Base-by-base conservation (phyloP, 2,113 vertebrate species). In the Callopanchax toddi region DNA sequence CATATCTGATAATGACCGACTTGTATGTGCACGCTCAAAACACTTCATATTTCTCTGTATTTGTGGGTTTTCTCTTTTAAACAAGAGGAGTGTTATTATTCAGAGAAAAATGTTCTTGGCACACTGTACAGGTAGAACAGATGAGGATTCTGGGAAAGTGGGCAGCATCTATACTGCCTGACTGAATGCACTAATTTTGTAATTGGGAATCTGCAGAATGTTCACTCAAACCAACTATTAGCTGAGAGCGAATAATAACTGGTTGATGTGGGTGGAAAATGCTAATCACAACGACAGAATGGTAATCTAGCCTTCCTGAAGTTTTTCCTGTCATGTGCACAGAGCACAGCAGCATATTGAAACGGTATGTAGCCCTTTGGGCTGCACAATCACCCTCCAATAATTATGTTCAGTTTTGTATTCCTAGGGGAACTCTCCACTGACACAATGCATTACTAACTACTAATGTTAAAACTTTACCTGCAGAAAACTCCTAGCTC, bases 301-400 rank as follows among this genome's bases (percentile, higher is more conserved):
- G 68, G 54, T 74, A 77, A 85, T 85, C 23, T 57, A 3, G 16
- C 20, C 61, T 65, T 76, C 42, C 23, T 68, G 22, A 37, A 48
- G 65, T 71, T 72, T n/a, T 67, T 60, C 71, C 20, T 57, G 61
- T 70, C 65, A 63, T 76, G 66, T 78, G 73, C 49, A 64, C 57
- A 58, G 62, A 64, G 59, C 16, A 23, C 32, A 36, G 23, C 21
- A 66, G 45, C 53, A 50, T 52, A 72, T 2, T 11, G 8, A 64
- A 37, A 54, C 52, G 36, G 21, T 56, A 46, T 13, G 40, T 13
- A 37, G 36, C 11, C n/a, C 34, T 13, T 48, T 60, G n/a, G n/a
- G 49, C 43, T 10, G 26, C n/a, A 51, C 59, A 63, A 22, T 26
- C 40, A 60, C 40, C 29, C 11, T 43, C 25, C 34, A 54, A 20